Conservation (phyloP, 2,113 vertebrate genomes). For the Heterochromis multidens region DNA sequence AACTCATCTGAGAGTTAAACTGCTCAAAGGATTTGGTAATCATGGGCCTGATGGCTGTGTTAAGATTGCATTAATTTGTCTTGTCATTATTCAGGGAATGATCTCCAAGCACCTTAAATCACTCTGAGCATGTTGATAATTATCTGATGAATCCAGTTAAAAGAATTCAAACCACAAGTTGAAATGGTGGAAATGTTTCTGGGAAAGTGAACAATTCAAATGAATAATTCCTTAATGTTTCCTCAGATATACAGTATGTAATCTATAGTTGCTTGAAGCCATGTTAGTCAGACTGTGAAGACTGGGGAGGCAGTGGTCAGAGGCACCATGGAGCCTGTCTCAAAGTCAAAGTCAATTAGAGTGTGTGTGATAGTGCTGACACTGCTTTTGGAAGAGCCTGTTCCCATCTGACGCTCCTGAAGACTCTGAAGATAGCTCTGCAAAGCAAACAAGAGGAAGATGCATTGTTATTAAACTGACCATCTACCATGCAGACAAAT, state of each 20-base stretch:
- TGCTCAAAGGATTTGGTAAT: neutral
- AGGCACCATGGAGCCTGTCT: conserved; percentile 81
- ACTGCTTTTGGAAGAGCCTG: conserved; percentile 75
- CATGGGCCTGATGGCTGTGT: neutral
- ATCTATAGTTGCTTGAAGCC: neutral
- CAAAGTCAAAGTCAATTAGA: conserved; percentile 81
- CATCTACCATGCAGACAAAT: neutral
- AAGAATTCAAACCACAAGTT: neutral
- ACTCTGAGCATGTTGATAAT: neutral
- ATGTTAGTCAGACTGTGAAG: conserved; percentile 54
- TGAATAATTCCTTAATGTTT: neutral
- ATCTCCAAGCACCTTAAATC: neutral
- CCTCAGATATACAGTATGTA: neutral
- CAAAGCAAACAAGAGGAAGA: neutral
- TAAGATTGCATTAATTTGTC: neutral
- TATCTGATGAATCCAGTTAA: neutral
- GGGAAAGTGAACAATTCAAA: neutral
- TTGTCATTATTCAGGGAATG: neutral
- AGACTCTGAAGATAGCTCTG: conserved; percentile 86
- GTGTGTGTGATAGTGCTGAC: conserved; percentile 73
- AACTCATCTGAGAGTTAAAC: neutral
- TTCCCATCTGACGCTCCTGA: conserved; percentile 78
- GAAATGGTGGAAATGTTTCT: neutral
- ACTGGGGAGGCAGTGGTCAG: conserved; percentile 72
- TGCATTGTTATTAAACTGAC: neutral